Evolutionary conservation across 1,140 invertebrate species (phyloP).

Genomic region (Microvelia longipes): DNA sequence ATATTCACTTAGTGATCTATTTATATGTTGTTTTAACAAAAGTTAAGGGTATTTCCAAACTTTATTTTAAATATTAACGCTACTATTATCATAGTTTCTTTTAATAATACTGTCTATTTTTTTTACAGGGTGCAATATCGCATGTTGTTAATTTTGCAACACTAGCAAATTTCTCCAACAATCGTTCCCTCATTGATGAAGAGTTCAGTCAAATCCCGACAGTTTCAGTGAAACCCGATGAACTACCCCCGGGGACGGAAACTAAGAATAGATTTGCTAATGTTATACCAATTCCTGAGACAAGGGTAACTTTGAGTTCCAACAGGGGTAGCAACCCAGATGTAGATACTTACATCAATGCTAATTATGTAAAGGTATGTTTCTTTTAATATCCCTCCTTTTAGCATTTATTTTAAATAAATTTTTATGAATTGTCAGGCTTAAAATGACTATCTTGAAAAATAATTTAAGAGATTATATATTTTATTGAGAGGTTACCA

Average conservation of each 20-base stretch:
- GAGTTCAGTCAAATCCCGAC: constrained; percentile 66
- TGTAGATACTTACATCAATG: constrained; percentile 81
- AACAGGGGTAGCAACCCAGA: constrained; percentile 30
- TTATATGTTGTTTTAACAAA: too few species aligned
- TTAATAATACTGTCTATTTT: too few species aligned
- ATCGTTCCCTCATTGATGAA: constrained; percentile 52
- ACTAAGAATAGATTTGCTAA: constrained; percentile 88
- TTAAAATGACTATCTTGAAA: too few species aligned
- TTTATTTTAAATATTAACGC: too few species aligned
- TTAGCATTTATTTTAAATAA: too few species aligned
- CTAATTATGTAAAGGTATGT: constrained; percentile 64
- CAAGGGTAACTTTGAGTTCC: constrained; percentile 45
- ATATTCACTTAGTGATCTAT: too few species aligned
- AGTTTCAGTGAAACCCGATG: constrained; percentile 56
- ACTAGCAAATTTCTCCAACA: constrained; percentile 52
- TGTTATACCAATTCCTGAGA: constrained; percentile 79
- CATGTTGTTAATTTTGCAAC: constrained; percentile 58
- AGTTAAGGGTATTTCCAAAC: too few species aligned
- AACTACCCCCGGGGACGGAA: constrained; percentile 69
- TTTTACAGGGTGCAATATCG: constrained; percentile 44
- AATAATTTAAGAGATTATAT: too few species aligned
- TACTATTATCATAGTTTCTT: not conserved
- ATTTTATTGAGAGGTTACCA: too few species aligned
- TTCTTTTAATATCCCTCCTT: not conserved
- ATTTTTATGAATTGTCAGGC: too few species aligned